Base-by-base conservation (phyloP, 2,113 vertebrate genomes). In the Odobenus rosmarus region DNA sequence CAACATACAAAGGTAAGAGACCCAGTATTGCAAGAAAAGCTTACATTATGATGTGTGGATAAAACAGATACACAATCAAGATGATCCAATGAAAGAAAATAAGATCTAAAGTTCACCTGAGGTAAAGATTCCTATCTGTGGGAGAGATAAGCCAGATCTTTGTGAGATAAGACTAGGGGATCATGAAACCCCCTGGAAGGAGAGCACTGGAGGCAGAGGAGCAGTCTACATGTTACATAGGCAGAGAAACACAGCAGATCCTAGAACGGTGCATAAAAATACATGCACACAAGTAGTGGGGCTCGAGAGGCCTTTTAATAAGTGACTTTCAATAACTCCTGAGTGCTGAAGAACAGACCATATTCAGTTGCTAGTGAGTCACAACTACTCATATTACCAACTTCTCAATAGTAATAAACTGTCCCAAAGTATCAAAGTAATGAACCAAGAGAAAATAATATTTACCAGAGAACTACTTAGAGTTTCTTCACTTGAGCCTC, bases 171-270 rank as follows among this genome's bases (percentile, higher is more conserved):
- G 31, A 79, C 5, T 7, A 23, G 39, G 86, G 80, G 18, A 36
- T 57, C 15, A 69, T 0, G 23, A 82, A n/a, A 49, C 8, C 19
- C 46, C 14, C 1, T 51, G 31, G 18, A 69, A 83, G 19, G 42
- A 42, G 26, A 93, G 0, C 23, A 24, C 0, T 8, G 36, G 55
- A 62, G 21, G 4, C 55, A 57, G 31, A 33, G 31, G 51, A 46
- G 1, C 3, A 5, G 3, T 39, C 51, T 51, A 21, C 36, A 14
- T 2, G 3, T 11, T 31, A 18, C 4, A 3, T 0, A 76, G 36
- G 16, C 15, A n/a, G 10, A 85, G 26, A 72, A 24, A 26, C 24
- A 59, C 69, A 8, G 1, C 2, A 0, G 5, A 4, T 24, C 31
- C 39, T 71, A 8, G 31, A 87, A 53, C 1, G 49, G 53, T 0